Evolutionary conservation across 2,888 invertebrate genomes (phyloP), one percentile per base, ranked within the genome.

Genomic region (Diaphora mendica): DNA sequence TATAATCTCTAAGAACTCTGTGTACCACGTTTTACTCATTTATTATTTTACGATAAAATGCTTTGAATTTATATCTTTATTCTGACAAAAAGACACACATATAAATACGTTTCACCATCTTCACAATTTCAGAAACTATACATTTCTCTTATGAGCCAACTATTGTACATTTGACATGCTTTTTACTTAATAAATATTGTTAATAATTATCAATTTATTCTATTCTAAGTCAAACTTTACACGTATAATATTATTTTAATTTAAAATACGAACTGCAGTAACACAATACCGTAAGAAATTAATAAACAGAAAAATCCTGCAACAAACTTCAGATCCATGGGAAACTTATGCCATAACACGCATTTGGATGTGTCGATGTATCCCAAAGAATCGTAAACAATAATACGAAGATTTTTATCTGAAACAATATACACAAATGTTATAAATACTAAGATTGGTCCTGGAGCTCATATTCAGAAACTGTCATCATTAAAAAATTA

Each of bases 181-280:
- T 39, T 39, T 39, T 5, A 39, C 3, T 33, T 33, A 33, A 33
- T 33, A 39, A 39, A 39, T 39, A 9, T 5, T 39, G 9, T 39
- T 3, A 39, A 39, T 39, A 5, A 39, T 39, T 9, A 39, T 9
- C 39, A 39, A 9, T 39, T 39, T 0, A 39, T 39, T 39, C 9
- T 39, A 39, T 39, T 39, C 9, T 7, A 39, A 39, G 39, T 7
- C 39, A 39, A 39, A 33, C 3, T 33, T 33, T 33, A 39, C 7
- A 39, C 39, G 4, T 39, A 1, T 44, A 44, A 44, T 44, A 3
- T 11, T 3, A 59, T 8, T 8, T 3, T 2, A 26, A 59, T 20
- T 64, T 64, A 64, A 64, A 64, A 64, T 33, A 64, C 64, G 7
- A 64, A 64, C 33, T 64, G 64, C 64, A 64, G 33, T 33, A 64